Base-by-base conservation (phyloP, 2,113 vertebrate genomes). In the Engystomops pustulosus region DNA sequence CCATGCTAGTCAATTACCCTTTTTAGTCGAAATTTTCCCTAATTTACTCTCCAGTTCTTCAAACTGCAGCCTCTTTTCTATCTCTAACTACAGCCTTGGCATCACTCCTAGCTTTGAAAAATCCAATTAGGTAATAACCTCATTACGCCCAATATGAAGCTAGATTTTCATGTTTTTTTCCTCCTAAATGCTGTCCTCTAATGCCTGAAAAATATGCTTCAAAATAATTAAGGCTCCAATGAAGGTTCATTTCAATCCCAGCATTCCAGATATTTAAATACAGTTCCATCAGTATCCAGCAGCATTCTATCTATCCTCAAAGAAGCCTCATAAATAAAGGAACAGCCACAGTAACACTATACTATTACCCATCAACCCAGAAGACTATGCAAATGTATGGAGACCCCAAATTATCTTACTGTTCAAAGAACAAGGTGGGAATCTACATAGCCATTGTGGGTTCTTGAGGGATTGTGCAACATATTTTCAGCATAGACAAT, bases 81-180 rank as follows among this genome's bases (percentile, higher is more conserved):
- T 51, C 20, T 69, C 10, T 69, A 80, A 80, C 47, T 45, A 70
- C 15, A 71, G 79, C 32, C 32, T 81, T 81, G 79, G 79, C 79
- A 23, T 41, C 27, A 20, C 25, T 81, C 79, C 79, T 71, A 81
- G 47, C 53, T 70, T 34, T 55, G 32, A 71, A 70, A 80, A 81
- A 81, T 71, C 79, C 44, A 80, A 80, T 69, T 80, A 80, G 79
- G 62, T 80, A 80, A 69, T 80, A 80, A 51, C 79, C 79, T 71
- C 67, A 81, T 81, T 81, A 81, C 44, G 27, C 79, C n/a, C 70
- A 68, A 81, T 81, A 80, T 80, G 68, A 80, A 44, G 25, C 58
- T 68, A 45, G 25, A 44, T 49, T 80, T 68, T 68, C 62, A 80
- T 3, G 18, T 68, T 65, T 80, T 80, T 80, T 68, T 49, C 44